Percentiles rank a stretch among this genome's conserved stretches.
Evolutionary conservation across 2,888 invertebrate genomes (phyloP).

Genomic region (Hypomecis punctinalis): DNA sequence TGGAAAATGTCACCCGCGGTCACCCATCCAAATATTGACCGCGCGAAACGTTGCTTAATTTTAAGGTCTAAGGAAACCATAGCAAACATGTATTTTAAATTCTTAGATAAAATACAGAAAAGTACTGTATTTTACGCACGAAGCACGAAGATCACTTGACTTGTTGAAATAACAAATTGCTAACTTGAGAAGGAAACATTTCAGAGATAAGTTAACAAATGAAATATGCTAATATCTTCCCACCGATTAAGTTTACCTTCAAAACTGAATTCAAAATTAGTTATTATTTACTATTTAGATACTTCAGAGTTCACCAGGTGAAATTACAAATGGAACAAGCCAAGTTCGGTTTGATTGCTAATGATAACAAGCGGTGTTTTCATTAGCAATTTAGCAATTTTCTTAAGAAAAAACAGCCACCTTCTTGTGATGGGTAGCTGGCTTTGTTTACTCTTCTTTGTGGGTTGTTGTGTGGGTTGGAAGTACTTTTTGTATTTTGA

Average conservation of each 20-base stretch:
- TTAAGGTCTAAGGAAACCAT: no score
- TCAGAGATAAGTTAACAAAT: constrained; percentile 22
- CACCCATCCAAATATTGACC: no score
- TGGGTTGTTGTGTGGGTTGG: not conserved
- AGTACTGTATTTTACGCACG: no score
- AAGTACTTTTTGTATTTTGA: not conserved
- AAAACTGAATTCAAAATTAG: constrained; percentile 33
- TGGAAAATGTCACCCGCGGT: no score
- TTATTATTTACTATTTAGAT: constrained; percentile 34
- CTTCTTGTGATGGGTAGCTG: not conserved
- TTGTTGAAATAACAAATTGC: not conserved
- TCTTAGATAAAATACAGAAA: no score
- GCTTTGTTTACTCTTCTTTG: not conserved
- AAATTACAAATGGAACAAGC: constrained; percentile 20
- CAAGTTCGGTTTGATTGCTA: constrained; percentile 12
- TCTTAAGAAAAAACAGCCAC: not conserved
- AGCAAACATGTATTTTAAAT: no score
- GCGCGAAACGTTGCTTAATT: no score
- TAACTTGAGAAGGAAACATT: constrained; percentile 20
- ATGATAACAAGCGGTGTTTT: constrained; percentile 22
- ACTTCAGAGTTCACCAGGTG: constrained; percentile 24
- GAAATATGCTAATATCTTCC: constrained; percentile 36
- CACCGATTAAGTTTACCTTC: constrained; percentile 20
- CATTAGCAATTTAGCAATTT: constrained; percentile 21
- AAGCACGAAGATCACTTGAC: no score